These are phyloP conservation scores for Myzus persicae DNA, from an alignment of 1,140 invertebrate species.

Conservation along the genomic window DNA sequence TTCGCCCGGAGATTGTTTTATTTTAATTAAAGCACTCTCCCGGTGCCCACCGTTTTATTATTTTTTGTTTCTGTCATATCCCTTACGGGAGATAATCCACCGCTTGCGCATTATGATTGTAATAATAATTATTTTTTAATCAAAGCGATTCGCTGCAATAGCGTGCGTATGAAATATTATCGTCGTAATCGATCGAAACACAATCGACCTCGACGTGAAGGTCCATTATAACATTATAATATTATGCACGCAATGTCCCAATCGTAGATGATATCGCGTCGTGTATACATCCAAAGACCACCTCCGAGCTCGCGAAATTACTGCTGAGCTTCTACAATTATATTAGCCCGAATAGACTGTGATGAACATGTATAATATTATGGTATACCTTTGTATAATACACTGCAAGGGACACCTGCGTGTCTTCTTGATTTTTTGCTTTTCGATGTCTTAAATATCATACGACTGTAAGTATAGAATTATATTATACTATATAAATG, in stretches of 20 bases:
- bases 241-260: neutral
- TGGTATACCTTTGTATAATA: too few relatives aligned
- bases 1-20: conserved; percentile 9
- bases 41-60: neutral
- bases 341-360: neutral
- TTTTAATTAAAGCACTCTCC: conserved; percentile 2
- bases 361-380: neutral
- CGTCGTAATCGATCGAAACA: neutral
- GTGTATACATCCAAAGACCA: neutral
- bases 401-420: too few relatives aligned
- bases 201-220: neutral
- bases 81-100: neutral
- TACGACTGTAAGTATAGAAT: too few relatives aligned
- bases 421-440: too few relatives aligned
- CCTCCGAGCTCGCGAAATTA: neutral
- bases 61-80: neutral
- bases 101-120: neutral
- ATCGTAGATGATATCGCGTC: neutral
- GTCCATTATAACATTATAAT: neutral
- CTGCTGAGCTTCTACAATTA: neutral
- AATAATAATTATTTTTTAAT: conserved; percentile 24
- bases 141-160: neutral
- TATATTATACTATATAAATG: too few relatives aligned
- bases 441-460: too few relatives aligned
- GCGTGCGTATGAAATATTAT: neutral